Conservation (phyloP, 2,797 vertebrate species). For the Fistularia commersonii region DNA sequence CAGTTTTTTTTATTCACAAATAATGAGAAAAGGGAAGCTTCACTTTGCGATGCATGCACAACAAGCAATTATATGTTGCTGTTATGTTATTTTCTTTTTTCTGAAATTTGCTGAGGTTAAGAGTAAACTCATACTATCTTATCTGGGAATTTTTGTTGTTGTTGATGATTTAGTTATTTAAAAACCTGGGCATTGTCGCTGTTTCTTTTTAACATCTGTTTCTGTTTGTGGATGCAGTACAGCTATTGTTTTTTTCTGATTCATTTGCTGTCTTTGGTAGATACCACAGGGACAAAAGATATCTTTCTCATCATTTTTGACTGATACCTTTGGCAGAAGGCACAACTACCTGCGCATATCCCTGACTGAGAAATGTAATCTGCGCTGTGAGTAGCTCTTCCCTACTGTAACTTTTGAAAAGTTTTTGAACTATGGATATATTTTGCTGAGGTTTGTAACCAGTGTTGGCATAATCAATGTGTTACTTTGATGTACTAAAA, state of each 20-base stretch:
- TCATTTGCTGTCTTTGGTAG: slow-evolving; percentile 54
- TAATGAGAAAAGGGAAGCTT: too few relatives aligned
- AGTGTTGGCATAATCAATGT: neutral
- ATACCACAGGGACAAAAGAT: slow-evolving; percentile 57
- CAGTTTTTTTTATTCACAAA: too few relatives aligned
- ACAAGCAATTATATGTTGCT: too few relatives aligned
- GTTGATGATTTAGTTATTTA: too few relatives aligned
- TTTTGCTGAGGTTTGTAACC: neutral
- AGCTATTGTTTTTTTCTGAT: neutral
- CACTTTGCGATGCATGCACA: too few relatives aligned
- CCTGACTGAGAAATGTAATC: slow-evolving; percentile 95
- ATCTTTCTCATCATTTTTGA: slow-evolving; percentile 90
- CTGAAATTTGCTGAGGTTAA: too few relatives aligned
- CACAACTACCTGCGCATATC: slow-evolving; percentile 95
- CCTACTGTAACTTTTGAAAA: neutral
- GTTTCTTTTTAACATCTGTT: neutral
- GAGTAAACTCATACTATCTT: too few relatives aligned
- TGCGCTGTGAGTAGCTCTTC: slow-evolving; percentile 86
- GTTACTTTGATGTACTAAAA: too few relatives aligned
- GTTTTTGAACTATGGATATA: too few relatives aligned
- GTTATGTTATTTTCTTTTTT: too few relatives aligned
- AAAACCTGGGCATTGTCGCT: neutral
- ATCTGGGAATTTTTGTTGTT: too few relatives aligned
- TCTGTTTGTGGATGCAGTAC: neutral
- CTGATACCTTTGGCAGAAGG: slow-evolving; percentile 84